Evolutionary conservation across 1,140 invertebrate species (phyloP).

Genomic region (Drosophila lacertosa): DNA sequence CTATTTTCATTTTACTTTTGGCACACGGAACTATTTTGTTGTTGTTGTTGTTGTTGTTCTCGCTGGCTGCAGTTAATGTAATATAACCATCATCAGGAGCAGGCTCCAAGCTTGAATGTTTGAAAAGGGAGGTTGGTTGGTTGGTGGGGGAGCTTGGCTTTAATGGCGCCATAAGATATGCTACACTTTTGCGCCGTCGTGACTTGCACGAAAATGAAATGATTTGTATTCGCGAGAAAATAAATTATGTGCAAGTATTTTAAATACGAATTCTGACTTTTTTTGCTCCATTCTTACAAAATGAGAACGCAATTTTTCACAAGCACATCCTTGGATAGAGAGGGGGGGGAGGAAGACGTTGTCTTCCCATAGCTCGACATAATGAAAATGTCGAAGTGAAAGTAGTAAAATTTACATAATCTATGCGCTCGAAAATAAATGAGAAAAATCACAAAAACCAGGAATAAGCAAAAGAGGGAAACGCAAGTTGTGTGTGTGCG

Average conservation of each 20-base stretch:
- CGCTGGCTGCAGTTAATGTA: conserved; percentile 72
- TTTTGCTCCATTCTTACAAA: conserved; percentile 51
- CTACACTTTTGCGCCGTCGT: conserved; percentile 66
- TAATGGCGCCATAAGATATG: conserved; percentile 72
- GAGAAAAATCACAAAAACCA: conserved; percentile 66
- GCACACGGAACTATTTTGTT: conserved; percentile 70
- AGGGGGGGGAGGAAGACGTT: conserved; percentile 22
- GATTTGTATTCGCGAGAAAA: conserved; percentile 80
- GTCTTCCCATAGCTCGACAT: conserved; percentile 52
- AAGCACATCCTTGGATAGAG: conserved; percentile 6
- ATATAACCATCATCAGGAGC: conserved; percentile 73
- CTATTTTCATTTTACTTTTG: conserved; percentile 79
- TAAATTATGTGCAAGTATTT: conserved; percentile 83
- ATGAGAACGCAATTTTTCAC: conserved; percentile 73
- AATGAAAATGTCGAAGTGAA: conserved; percentile 82
- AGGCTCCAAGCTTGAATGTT: conserved; percentile 4
- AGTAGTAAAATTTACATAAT: conserved; percentile 82
- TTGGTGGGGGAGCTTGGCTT: conserved; percentile 25
- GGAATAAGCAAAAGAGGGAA: conserved; percentile 13
- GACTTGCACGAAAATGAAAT: conserved; percentile 80
- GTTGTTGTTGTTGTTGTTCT: conserved; percentile 49
- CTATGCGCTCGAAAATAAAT: conserved; percentile 81
- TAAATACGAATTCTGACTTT: conserved; percentile 70
- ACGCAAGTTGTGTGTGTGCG: not conserved
- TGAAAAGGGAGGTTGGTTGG: not conserved